phyloP scores from a whole-genome alignment of 2,888 invertebrate genomes.

The Hedychridium roseum region DNA sequence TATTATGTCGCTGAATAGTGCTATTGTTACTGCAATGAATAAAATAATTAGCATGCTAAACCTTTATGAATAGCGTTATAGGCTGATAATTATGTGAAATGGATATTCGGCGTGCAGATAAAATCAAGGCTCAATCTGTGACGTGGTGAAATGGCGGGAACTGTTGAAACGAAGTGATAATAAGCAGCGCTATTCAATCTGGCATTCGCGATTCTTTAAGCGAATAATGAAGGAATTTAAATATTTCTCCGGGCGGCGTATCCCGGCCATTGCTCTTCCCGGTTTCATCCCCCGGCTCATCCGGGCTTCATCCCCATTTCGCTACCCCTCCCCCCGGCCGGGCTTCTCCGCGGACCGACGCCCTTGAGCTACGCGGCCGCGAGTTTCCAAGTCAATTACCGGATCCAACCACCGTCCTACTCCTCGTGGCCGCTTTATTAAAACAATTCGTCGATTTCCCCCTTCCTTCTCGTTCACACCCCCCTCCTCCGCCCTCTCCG shows the following conservation, averaged over 20 bases:
- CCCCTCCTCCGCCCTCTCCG: constrained; percentile 7
- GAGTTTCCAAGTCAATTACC: constrained; percentile 57
- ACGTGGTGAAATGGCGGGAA: constrained; percentile 13
- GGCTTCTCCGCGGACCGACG: constrained; percentile 7
- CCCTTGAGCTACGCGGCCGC: constrained; percentile 22
- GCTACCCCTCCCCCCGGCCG: constrained; percentile 4
- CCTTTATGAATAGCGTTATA: no score
- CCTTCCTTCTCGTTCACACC: constrained; percentile 15
- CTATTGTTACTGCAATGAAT: no score
- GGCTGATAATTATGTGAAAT: no score
- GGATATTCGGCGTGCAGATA: no score
- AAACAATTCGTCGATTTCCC: constrained; percentile 46
- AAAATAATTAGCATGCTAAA: no score
- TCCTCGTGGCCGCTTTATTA: constrained; percentile 49
- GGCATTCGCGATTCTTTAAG: constrained; percentile 54
- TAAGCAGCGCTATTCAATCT: constrained; percentile 49
- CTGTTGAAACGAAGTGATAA: constrained; percentile 53
- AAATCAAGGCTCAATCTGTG: no score
- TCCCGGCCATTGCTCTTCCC: constrained; percentile 2
- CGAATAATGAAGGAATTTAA: constrained; percentile 58
- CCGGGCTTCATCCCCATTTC: not conserved
- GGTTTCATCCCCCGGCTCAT: constrained; percentile 7
- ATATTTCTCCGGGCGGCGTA: constrained; percentile 45
- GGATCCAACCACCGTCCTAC: constrained; percentile 47
- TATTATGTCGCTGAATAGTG: no score